Conservation (phyloP, 2,888 invertebrate species). For the Tenthredo mesomela region DNA sequence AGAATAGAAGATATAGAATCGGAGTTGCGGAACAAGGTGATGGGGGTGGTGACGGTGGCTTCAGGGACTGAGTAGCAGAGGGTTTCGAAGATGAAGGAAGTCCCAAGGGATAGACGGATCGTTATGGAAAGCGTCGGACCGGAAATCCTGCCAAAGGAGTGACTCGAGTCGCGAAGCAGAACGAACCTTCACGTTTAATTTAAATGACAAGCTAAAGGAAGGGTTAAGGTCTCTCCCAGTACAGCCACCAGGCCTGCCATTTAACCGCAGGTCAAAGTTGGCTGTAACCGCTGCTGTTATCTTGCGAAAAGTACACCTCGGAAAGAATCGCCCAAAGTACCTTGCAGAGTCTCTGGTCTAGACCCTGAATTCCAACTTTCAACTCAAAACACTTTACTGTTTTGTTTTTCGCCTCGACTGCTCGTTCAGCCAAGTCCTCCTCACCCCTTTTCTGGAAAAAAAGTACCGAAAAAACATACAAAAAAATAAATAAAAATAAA, state of each 20-base stretch:
- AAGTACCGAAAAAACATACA: no score
- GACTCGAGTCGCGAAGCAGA: background rate
- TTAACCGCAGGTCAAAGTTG: constrained; percentile 44
- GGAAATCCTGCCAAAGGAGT: constrained; percentile 54
- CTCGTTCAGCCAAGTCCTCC: constrained; percentile 5
- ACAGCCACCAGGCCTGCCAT: background rate
- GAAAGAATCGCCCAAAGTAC: constrained; percentile 18
- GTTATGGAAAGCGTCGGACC: constrained; percentile 53
- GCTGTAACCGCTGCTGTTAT: constrained; percentile 21
- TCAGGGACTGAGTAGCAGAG: background rate
- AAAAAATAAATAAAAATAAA: constrained; percentile 2
- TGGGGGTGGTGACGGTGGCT: background rate
- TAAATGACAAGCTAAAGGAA: constrained; percentile 34
- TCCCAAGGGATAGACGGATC: constrained; percentile 52
- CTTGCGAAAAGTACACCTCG: constrained; percentile 20
- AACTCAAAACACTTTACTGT: background rate
- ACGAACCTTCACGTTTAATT: constrained; percentile 31
- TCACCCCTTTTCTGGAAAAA: background rate
- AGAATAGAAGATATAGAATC: constrained; percentile 27
- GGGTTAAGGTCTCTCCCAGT: background rate
- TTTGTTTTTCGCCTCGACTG: constrained; percentile 28
- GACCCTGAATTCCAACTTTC: constrained; percentile 35
- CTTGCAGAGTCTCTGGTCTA: background rate
- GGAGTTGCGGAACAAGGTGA: constrained; percentile 27
- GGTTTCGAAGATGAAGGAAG: constrained; percentile 14